Percentiles rank a stretch among this genome's conserved stretches.
phyloP scores from a whole-genome alignment of 2,797 vertebrate genomes.

The Bradypodion pumilum region DNA sequence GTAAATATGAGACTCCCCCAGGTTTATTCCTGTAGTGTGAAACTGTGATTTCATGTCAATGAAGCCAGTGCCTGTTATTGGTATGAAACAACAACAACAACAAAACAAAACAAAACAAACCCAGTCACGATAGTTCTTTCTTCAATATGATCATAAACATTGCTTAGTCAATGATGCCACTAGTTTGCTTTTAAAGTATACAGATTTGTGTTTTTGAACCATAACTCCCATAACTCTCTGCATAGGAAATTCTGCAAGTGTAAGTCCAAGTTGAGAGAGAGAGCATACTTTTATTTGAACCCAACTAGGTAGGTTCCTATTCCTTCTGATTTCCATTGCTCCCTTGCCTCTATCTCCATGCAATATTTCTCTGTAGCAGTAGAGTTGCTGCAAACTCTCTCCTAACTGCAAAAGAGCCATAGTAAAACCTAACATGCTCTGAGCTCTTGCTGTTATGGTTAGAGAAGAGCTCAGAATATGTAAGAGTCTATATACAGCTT shows the following conservation, averaged over 20 bases:
- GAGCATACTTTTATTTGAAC: neutral
- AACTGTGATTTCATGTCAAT: neutral
- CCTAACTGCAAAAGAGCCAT: too few species aligned
- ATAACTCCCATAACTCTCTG: too few species aligned
- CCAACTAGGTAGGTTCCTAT: neutral
- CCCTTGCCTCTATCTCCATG: neutral
- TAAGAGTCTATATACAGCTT: neutral
- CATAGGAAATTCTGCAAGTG: too few species aligned
- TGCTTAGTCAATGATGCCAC: accelerated
- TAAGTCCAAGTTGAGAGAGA: too few species aligned
- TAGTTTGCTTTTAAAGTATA: neutral
- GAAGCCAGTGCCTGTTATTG: neutral
- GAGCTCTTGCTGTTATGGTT: slow-evolving; percentile 25
- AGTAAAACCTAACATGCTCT: neutral
- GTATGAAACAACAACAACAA: neutral
- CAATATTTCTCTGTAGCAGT: slow-evolving; percentile 4
- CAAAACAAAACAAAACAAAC: too few species aligned
- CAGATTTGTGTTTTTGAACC: too few species aligned
- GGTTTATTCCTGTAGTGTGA: neutral
- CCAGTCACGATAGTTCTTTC: neutral
- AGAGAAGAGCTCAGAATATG: neutral
- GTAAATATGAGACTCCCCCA: too few species aligned
- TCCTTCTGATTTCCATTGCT: neutral
- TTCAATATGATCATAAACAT: neutral
- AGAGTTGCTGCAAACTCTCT: neutral